A percentile compares a stretch with the other conserved stretches of the same genome.
Evolutionary conservation across 2,888 invertebrate species (phyloP).

Genomic region (Tenthredo livida): DNA sequence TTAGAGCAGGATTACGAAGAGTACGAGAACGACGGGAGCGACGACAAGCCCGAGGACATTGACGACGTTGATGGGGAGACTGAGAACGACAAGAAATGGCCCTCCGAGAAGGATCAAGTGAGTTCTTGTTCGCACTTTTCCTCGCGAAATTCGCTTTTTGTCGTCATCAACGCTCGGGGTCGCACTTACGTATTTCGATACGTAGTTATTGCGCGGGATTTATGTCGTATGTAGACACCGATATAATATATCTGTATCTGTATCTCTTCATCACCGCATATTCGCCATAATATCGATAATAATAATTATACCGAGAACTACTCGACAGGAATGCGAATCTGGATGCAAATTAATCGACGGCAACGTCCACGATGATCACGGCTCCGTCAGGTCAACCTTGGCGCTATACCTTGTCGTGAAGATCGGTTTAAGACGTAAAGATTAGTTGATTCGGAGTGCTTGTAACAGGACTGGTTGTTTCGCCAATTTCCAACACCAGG

Average conservation of each 20-base stretch:
- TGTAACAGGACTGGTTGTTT: conserved; percentile 39
- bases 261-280: neutral
- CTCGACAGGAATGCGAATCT: conserved; percentile 38
- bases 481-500: neutral
- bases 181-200: neutral
- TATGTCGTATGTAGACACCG: neutral
- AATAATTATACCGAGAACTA: conserved; percentile 27
- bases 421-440: conserved; percentile 27
- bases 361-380: neutral
- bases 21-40: conserved; percentile 66
- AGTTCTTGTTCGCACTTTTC: conserved; percentile 6
- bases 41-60: conserved; percentile 64
- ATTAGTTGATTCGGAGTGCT: neutral
- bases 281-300: neutral
- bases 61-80: conserved; percentile 63
- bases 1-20: conserved; percentile 73
- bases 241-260: too few species aligned
- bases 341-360: conserved; percentile 42
- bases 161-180: neutral
- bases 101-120: conserved; percentile 42
- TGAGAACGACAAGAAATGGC: conserved; percentile 56
- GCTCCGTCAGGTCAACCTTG: conserved; percentile 33
- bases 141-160: neutral
- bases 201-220: neutral
- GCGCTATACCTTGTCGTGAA: neutral